phyloP scores from a whole-genome alignment of 2,113 vertebrate species.

The Pandion haliaetus region DNA sequence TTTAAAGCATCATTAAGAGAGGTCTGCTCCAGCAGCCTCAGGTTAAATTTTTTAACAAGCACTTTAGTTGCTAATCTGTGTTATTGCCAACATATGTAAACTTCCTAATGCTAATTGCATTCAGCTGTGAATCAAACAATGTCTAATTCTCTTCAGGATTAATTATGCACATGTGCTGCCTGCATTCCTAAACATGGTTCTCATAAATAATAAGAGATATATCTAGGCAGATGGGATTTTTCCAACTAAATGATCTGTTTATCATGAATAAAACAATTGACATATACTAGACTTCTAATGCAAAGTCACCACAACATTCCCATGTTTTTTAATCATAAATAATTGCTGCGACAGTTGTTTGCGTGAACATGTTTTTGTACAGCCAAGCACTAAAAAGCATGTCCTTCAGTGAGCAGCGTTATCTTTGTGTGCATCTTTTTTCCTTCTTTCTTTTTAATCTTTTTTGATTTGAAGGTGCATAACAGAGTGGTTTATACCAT shows the following conservation, averaged over 20 bases:
- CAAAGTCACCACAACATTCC: slow-evolving; percentile 70
- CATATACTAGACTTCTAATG: slow-evolving; percentile 68
- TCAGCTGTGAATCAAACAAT: slow-evolving; percentile 98
- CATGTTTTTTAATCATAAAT: slow-evolving; percentile 74
- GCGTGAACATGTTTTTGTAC: slow-evolving; percentile 54
- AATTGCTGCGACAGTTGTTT: slow-evolving; percentile 72
- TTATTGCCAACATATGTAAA: slow-evolving; percentile 90
- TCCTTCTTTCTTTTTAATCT: neutral
- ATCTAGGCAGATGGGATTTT: slow-evolving; percentile 87
- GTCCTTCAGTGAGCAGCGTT: slow-evolving; percentile 35
- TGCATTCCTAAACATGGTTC: slow-evolving; percentile 91
- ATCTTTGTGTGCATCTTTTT: slow-evolving; percentile 39
- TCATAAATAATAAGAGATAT: slow-evolving; percentile 97
- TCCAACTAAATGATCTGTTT: slow-evolving; percentile 80
- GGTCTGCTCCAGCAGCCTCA: slow-evolving; percentile 87
- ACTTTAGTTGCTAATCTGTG: slow-evolving; percentile 89
- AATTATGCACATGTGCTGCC: slow-evolving; percentile 93
- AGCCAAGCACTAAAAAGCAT: slow-evolving; percentile 43
- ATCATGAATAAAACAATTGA: slow-evolving; percentile 81
- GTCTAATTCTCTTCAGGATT: slow-evolving; percentile 98
- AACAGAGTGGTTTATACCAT: slow-evolving; percentile 19
- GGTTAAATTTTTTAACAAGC: slow-evolving; percentile 96
- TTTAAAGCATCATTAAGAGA: slow-evolving; percentile 94
- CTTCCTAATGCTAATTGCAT: slow-evolving; percentile 95
- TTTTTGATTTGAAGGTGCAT: slow-evolving; percentile 25